Base-by-base conservation (phyloP, 1,140 invertebrate species). In the Drosophila quadrilineata region DNA sequence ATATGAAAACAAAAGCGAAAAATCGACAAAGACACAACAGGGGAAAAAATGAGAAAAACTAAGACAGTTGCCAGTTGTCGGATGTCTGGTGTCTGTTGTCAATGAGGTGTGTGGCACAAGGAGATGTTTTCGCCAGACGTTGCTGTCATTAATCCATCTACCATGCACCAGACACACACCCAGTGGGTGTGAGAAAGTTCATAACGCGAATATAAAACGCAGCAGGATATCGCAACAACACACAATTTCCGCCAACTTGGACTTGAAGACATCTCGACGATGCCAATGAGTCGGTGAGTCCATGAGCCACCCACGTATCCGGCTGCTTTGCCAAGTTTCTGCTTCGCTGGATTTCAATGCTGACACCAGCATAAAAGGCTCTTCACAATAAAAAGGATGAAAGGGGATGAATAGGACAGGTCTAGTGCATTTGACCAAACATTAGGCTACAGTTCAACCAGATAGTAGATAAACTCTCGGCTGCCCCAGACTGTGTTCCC, bases 151-250 rank as follows among this genome's bases (percentile, higher is more conserved):
- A 84, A 84, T 85, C 71, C 74, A 85, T 74, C 77, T 53, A 59
- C 52, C 62, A 52, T 68, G 66, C 74, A 66, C 40, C 58, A 59
- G 56, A 26, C 29, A 52, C 49, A 40, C 26, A 40, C 28, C n/a
- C n/a, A n/a, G n/a, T n/a, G n/a, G n/a, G n/a, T n/a, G n/a, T n/a
- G n/a, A 43, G 33, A 52, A 59, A 77, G 72, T 86, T 87, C 82
- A 87, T 87, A 87, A 87, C 73, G 84, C 76, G 71, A 75, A 74
- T 87, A 77, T 87, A 87, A 87, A 86, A 87, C 72, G 73, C 82
- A 87, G 84, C 76, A 87, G 84, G 84, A 82, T 87, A 87, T 87
- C 82, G 82, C 84, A 67, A 87, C 82, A 87, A 87, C 84, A 82
- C 82, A 87, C 84, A 87, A 87, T 87, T 87, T 87, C 84, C 84